Evolutionary conservation across 1,140 invertebrate genomes (phyloP).

Genomic region (Phymastichus coffea): DNA sequence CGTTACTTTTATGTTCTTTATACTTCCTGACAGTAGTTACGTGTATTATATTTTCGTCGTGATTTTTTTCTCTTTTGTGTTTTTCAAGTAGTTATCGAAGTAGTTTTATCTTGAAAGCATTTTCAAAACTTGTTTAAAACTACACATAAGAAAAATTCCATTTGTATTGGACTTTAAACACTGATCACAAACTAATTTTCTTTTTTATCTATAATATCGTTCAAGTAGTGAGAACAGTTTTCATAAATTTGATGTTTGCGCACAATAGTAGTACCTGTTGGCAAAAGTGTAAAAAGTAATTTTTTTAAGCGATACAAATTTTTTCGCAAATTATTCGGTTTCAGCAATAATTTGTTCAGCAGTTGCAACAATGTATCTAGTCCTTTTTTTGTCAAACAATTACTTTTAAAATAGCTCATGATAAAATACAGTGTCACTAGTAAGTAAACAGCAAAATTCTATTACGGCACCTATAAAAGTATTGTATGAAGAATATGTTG

Average conservation of each 20-base stretch:
- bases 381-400: not conserved
- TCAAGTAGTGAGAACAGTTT: slow-evolving; percentile 14
- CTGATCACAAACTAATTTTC: not conserved
- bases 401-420: too few relatives aligned
- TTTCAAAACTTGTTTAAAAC: too few relatives aligned
- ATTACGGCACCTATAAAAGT: too few relatives aligned
- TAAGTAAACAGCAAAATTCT: too few relatives aligned
- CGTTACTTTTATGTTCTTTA: slow-evolving; percentile 18
- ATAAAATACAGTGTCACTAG: too few relatives aligned
- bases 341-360: not conserved
- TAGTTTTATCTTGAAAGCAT: slow-evolving; percentile 18
- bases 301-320: not conserved
- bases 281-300: not conserved
- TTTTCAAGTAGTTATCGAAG: slow-evolving; percentile 5
- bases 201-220: not conserved
- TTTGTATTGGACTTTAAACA: slow-evolving; percentile 5
- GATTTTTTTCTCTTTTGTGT: not conserved
- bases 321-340: not conserved
- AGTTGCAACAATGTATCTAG: not conserved
- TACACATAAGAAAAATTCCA: too few relatives aligned
- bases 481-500: too few relatives aligned
- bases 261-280: not conserved
- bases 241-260: not conserved
- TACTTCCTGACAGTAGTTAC: slow-evolving; percentile 17
- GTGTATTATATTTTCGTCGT: slow-evolving; percentile 7